Base-by-base conservation (phyloP, 2,113 vertebrate species). In the Rhinichthys klamathensis region DNA sequence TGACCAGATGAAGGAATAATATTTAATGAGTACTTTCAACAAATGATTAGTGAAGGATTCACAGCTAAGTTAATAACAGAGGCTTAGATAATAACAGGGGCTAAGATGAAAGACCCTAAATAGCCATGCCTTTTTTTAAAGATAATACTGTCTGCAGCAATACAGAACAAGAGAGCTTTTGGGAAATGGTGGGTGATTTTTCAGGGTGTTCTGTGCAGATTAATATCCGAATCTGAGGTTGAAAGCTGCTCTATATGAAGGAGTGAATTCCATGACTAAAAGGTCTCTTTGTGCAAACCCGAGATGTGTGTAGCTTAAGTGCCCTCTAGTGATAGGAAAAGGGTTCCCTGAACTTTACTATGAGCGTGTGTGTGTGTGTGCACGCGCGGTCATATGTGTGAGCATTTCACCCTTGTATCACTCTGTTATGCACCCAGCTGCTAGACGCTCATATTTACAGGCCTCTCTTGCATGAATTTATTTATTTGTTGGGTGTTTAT, bases 301-400 rank as follows among this genome's bases (percentile, higher is more conserved):
- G 16, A 80, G 41, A 72, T 63, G 54, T 87, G 84, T 56, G 90
- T 75, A 92, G 89, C 90, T 89, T 89, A 88, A 94, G 92, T 95
- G 94, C 93, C 94, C 94, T 94, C 94, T 94, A 93, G 93, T 94
- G 94, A 80, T 84, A 21, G 80, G 25, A 86, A 21, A 75, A 65
- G 77, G 88, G 21, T 60, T 67, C 25, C 61, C 38, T 65, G 61
- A 63, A 49, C 13, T 41, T 44, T 69, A 41, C 46, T 72, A 7
- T 51, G 35, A n/a, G 27, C 3, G 30, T 75, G 44, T 30, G 44
- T 7, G 69, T 69, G 35, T 77, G 30, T 60, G 10, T 80, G 46
- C 30, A 9, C 6, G 30, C n/a, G 21, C 1, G 61, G 58, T 10
- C 38, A 35, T 61, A 58, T 61, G 35, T 84, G 25, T 82, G 49